Evolutionary conservation across 2,797 vertebrate species (phyloP).

Genomic region (Anguilla anguilla): DNA sequence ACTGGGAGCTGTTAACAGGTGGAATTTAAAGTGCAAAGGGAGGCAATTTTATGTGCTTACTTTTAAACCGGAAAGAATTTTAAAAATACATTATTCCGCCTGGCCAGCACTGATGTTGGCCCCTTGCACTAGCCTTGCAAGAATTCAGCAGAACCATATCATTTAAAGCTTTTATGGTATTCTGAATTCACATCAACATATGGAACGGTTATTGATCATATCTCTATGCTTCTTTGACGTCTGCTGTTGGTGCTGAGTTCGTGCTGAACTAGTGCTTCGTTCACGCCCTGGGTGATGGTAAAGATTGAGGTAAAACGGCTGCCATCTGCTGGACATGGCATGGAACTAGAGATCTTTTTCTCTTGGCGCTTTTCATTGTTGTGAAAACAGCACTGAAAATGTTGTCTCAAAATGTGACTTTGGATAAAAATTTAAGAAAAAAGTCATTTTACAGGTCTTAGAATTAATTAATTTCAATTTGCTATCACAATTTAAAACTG

Average conservation of each 20-base stretch:
- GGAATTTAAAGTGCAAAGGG: not conserved
- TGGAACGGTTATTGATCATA: not conserved
- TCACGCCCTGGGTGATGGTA: not conserved
- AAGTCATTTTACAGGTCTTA: slow-evolving; percentile 1
- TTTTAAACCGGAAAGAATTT: not conserved
- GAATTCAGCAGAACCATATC: not conserved
- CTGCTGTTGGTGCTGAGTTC: not conserved
- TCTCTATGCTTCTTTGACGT: not conserved
- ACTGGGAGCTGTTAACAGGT: not conserved
- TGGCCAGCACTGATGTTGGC: not conserved
- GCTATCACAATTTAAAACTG: not conserved
- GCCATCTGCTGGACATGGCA: not conserved
- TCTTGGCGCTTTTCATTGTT: not conserved
- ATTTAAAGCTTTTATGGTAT: not conserved
- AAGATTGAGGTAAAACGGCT: not conserved
- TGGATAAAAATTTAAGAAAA: not conserved
- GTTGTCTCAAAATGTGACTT: not conserved
- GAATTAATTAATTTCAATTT: not conserved
- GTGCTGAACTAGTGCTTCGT: not conserved
- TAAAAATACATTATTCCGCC: not conserved
- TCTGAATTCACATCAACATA: not conserved
- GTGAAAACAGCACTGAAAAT: not conserved
- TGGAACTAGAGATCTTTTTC: not conserved
- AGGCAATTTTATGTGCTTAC: not conserved
- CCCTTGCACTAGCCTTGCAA: not conserved